Conservation (phyloP, 2,113 vertebrate genomes). For the Rhineura floridana region DNA sequence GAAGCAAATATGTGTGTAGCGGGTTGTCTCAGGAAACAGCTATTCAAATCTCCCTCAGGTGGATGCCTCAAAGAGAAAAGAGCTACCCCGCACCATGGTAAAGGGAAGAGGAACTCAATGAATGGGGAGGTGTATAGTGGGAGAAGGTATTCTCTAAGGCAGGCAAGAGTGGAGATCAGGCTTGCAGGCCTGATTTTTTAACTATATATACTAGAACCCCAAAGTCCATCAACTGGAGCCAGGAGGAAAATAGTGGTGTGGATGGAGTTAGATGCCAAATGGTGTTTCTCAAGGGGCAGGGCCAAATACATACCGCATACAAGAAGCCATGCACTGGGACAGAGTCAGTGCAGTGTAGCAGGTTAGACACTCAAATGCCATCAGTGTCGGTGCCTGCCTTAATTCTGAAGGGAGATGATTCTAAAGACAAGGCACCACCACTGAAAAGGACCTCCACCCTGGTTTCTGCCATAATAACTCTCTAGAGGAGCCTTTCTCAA, state of each 20-base stretch:
- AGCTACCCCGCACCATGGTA: background rate
- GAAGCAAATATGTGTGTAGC: background rate
- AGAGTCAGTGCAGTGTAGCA: too few species aligned
- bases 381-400: too few species aligned
- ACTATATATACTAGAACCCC: background rate
- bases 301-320: background rate
- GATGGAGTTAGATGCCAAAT: background rate
- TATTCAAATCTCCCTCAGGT: background rate
- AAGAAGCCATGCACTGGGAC: background rate
- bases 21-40: background rate
- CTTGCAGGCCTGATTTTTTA: background rate
- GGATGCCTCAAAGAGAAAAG: background rate
- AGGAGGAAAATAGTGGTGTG: too few species aligned
- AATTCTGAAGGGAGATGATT: too few species aligned
- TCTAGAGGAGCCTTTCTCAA: too few species aligned
- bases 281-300: background rate
- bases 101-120: background rate
- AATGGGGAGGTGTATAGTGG: too few species aligned
- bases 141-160: background rate
- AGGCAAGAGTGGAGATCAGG: too few species aligned
- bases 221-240: background rate
- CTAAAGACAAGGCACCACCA: too few species aligned
- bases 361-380: too few species aligned
- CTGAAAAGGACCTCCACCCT: too few species aligned
- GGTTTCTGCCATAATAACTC: too few species aligned